Evolutionary conservation across 2,113 vertebrate genomes (phyloP), one percentile per base, ranked within the genome.

Genomic region (Drymodes brunneopygia): DNA sequence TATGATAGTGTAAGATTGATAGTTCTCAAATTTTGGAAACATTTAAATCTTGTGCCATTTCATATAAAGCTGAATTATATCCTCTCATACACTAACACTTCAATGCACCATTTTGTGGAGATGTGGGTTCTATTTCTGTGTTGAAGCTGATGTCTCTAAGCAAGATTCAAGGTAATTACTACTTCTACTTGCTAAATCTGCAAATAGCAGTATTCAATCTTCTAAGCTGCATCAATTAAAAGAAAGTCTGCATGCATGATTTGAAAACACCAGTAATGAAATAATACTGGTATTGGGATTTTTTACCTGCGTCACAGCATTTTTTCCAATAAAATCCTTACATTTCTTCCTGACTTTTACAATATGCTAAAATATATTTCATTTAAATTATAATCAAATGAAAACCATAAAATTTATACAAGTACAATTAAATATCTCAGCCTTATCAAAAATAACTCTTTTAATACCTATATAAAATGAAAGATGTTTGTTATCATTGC

Each of bases 131-230:
- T 29, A n/a, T 56, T 81, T 92, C 40, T 86, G 24, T 80, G 47
- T 54, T 71, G 51, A 58, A 92, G 47, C 9, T 71, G 27, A 86
- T 54, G 15, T 31, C 1, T 7, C 12, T 60, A 74, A 88, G 47
- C 35, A 94, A 81, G 35, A 81, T 71, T 86, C 47, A 71, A 66
- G 15, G 31, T 62, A 86, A 84, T 84, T 89, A 15, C 33, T 74
- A 8, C 48, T 80, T 86, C 58, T 35, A 29, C 24, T 88, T 77
- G 17, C 22, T 78, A 94, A 94, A 92, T 67, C 33, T 84, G 64
- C 27, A 90, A 93, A 87, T 91, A 81, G 47, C 28, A 82, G 25
- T 74, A 56, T 72, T 90, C 58, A 66, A 47, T 53, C 27, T 81
- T 80, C 25, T 58, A 51, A 70, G 38, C 5, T 70, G 11, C 24